Conservation (phyloP, 2,113 vertebrate genomes). For the Trogon melanurus region DNA sequence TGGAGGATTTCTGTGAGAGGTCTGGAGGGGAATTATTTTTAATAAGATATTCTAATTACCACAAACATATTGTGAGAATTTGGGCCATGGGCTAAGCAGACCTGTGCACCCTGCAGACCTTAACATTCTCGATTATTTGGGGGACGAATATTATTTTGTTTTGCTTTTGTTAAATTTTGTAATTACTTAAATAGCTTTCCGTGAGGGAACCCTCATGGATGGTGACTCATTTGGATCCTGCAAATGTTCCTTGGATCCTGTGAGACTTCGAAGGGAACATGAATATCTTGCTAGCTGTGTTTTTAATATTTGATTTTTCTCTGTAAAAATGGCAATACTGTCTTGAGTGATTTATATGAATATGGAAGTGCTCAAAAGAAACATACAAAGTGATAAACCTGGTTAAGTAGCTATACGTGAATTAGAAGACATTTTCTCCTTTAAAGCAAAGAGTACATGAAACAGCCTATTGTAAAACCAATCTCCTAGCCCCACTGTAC, state of each 20-base stretch:
- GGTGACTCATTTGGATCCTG: background rate
- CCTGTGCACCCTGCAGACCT: background rate
- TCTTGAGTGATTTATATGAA: background rate
- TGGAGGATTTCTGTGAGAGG: background rate
- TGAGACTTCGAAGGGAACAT: background rate
- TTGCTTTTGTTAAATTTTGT: background rate
- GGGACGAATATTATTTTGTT: background rate
- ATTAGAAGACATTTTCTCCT: background rate
- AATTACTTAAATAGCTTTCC: background rate
- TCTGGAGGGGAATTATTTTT: background rate
- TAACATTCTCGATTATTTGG: background rate
- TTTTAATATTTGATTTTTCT: conserved; percentile 39
- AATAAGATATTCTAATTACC: conserved; percentile 33
- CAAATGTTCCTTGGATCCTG: background rate
- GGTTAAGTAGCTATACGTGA: background rate
- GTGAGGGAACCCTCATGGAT: background rate
- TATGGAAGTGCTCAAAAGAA: background rate
- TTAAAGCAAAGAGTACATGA: background rate
- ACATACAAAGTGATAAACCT: background rate
- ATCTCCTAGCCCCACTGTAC: background rate
- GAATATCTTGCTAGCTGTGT: background rate
- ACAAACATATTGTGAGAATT: background rate
- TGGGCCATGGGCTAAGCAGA: background rate
- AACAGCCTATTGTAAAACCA: background rate
- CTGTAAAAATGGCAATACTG: background rate